These are phyloP conservation scores for Ascidia mentula DNA, from an alignment of 23 tunicate species.

Conservation along the genomic window DNA sequence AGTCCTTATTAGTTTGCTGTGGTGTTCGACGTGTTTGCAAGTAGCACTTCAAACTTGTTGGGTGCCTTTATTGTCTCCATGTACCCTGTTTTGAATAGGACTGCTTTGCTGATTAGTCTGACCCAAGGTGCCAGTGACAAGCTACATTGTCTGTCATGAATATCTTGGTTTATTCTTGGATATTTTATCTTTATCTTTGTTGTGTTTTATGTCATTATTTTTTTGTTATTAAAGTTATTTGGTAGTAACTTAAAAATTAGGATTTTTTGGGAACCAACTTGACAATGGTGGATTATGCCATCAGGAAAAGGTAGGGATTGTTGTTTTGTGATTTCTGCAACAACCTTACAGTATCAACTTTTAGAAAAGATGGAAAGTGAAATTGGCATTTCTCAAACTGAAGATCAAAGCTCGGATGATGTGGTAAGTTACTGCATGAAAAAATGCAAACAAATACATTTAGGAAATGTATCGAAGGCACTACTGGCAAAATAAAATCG, in stretches of 20 bases:
- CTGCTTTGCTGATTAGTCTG: background rate
- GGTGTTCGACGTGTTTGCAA: conserved; percentile 2
- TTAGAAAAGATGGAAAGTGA: background rate
- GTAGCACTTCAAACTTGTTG: conserved; percentile 1
- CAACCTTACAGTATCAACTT: background rate
- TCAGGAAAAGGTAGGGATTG: background rate
- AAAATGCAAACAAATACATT: background rate
- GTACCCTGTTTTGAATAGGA: background rate
- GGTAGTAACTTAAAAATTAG: too few relatives aligned
- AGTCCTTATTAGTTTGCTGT: background rate
- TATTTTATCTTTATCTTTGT: too few relatives aligned
- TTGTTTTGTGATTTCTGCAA: background rate
- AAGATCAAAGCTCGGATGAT: background rate
- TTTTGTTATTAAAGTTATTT: too few relatives aligned
- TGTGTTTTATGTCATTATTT: too few relatives aligned
- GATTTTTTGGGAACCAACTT: too few relatives aligned
- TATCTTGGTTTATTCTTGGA: too few relatives aligned
- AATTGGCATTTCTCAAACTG: background rate
- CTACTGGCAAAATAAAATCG: too few relatives aligned
- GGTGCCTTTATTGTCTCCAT: background rate
- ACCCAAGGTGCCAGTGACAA: too few relatives aligned
- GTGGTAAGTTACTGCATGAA: background rate
- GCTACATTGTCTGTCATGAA: too few relatives aligned
- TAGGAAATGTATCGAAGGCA: background rate
- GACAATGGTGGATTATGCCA: background rate